Base-by-base conservation (phyloP, 2,113 vertebrate genomes). In the Podiceps cristatus region DNA sequence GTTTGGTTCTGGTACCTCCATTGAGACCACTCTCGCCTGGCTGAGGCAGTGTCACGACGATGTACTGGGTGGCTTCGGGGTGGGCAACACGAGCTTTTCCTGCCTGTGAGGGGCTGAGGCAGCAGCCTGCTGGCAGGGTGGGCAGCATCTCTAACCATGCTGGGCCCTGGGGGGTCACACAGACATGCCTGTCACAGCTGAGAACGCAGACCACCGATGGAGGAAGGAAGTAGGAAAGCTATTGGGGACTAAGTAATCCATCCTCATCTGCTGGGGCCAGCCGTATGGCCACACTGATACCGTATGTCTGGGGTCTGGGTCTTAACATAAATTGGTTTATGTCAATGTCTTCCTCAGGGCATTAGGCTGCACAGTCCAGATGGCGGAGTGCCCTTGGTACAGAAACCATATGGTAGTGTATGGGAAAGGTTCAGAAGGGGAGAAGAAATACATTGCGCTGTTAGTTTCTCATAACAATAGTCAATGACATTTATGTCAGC, bases 291-390 rank as follows among this genome's bases (percentile, higher is more conserved):
- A 60, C 69, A 62, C 50, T 93, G 88, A 77, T 67, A 89, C 88
- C 33, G 1, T 83, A 40, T 75, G 86, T 95, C 97, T 98, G 62
- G 52, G 90, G 29, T 97, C 96, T 96, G 92, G 68, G 71, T 97
- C 96, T 98, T 97, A 93, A 93, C 92, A 90, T 96, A 98, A 98
- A 97, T 97, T 98, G 96, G 95, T 97, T 98, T 95, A 95, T 96
- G 91, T 95, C 91, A 92, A 35, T 91, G 89, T 85, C 96, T 98
- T 98, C 96, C 97, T 98, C 68, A 55, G 97, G 97, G 97, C 93
- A 96, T 97, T 95, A 94, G 76, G 88, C 92, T 92, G 59, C 49
- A 71, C 71, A 29, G 67, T 94, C 97, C 98, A 98, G 98, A 98
- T 98, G 98, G 98, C 17, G 7, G 91, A 93, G 78, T 86, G 96